phyloP scores from a whole-genome alignment of 2,888 invertebrate genomes.

The Ypsolopha sequella region DNA sequence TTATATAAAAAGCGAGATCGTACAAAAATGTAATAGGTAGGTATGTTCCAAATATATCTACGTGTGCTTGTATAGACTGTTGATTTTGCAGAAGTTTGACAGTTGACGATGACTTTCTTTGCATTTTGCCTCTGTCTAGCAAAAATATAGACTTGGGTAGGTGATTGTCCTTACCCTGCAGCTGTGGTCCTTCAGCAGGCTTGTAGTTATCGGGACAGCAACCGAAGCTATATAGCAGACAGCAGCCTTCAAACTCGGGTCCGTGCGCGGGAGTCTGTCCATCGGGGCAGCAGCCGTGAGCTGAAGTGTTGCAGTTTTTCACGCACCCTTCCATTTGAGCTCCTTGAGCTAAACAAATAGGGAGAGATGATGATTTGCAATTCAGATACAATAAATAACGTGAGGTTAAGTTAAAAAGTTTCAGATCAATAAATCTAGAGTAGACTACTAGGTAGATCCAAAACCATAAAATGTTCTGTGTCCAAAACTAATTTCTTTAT shows the following conservation, averaged over 20 bases:
- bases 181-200: slow-evolving; percentile 83
- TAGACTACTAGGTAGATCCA: not conserved
- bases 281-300: slow-evolving; percentile 91
- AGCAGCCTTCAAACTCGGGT: slow-evolving; percentile 84
- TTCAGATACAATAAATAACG: not conserved
- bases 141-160: not conserved
- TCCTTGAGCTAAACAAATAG: slow-evolving; percentile 70
- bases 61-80: too few species aligned
- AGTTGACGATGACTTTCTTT: too few species aligned
- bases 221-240: slow-evolving; percentile 78
- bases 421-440: not conserved
- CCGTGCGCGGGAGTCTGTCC: slow-evolving; percentile 88
- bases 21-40: too few species aligned
- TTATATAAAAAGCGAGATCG: too few species aligned
- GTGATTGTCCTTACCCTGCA: slow-evolving; percentile 63
- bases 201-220: slow-evolving; percentile 93
- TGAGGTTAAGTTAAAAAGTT: not conserved
- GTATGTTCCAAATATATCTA: too few species aligned
- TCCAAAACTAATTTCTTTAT: slow-evolving; percentile 5
- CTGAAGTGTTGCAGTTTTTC: slow-evolving; percentile 74
- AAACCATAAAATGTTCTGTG: not conserved
- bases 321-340: slow-evolving; percentile 81
- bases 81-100: too few species aligned
- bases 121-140: too few species aligned
- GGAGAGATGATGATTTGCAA: not conserved